phyloP scores from a whole-genome alignment of 1,140 invertebrate species.

The Cryptotermes secundus region DNA sequence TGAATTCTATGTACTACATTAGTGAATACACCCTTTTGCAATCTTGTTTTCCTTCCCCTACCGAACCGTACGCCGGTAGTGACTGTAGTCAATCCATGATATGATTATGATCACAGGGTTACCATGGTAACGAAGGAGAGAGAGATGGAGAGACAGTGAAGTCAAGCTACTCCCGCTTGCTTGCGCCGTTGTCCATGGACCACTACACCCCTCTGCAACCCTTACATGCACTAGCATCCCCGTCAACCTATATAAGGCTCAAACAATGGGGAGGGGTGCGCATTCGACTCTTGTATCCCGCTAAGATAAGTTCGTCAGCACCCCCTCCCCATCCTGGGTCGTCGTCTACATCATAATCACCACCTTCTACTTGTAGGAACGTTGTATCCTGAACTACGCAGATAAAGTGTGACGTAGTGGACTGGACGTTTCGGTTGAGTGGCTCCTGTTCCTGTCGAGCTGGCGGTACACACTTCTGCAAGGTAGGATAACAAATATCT shows the following conservation, averaged over 20 bases:
- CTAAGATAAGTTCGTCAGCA: background rate
- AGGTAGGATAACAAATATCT: background rate
- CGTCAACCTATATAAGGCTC: background rate
- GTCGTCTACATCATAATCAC: background rate
- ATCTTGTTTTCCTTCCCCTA: too few relatives aligned
- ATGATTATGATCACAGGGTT: background rate
- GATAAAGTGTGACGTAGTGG: background rate
- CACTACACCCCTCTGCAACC: background rate
- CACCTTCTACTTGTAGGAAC: background rate
- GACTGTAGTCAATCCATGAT: background rate
- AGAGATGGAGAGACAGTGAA: background rate
- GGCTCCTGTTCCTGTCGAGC: background rate
- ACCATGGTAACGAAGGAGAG: background rate
- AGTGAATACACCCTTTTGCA: too few relatives aligned
- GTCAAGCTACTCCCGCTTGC: background rate
- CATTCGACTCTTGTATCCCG: background rate
- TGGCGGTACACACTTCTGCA: background rate
- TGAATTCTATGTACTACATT: too few relatives aligned
- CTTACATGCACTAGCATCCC: background rate
- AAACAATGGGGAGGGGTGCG: slow-evolving; percentile 13
- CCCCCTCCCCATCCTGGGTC: background rate
- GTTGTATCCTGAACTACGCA: background rate
- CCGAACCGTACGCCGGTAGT: background rate
- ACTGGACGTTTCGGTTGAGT: background rate
- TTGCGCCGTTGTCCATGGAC: background rate